phyloP scores from a whole-genome alignment of 2,797 vertebrate species.

The Lacerta viridis region DNA sequence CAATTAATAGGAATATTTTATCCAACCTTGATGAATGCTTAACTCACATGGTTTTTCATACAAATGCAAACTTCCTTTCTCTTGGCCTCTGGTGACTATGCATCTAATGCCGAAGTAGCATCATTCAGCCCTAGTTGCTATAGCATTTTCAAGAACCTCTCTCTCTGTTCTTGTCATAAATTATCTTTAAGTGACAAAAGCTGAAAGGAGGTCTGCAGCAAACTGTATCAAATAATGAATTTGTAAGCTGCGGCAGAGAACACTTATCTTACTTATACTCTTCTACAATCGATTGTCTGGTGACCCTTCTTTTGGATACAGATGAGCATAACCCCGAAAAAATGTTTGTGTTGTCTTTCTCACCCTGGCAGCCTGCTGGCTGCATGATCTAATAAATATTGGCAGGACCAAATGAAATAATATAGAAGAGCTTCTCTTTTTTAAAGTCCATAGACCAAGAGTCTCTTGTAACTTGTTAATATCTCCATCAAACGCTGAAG shows the following conservation, averaged over 20 bases:
- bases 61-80: constrained; percentile 85
- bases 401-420: constrained; percentile 89
- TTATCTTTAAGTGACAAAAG: constrained; percentile 98
- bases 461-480: constrained; percentile 90
- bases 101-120: constrained; percentile 79
- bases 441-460: constrained; percentile 90
- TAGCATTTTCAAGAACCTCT: constrained; percentile 98
- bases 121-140: constrained; percentile 94
- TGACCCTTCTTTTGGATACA: constrained; percentile 85
- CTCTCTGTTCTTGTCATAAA: constrained; percentile 96
- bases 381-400: constrained; percentile 95
- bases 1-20: constrained; percentile 82
- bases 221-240: constrained; percentile 89
- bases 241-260: constrained; percentile 84
- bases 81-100: constrained; percentile 81
- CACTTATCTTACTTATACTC: constrained; percentile 91
- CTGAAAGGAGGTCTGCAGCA: constrained; percentile 89
- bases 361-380: constrained; percentile 83
- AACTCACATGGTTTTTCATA: constrained; percentile 82
- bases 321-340: constrained; percentile 87
- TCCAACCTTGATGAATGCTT: constrained; percentile 79
- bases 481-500: constrained; percentile 91
- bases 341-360: constrained; percentile 87
- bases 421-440: constrained; percentile 89
- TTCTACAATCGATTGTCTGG: constrained; percentile 82